Evolutionary conservation across 30 jellyfish, hydroid and myxozoan species (phyloP).

Genomic region (Aurelia sp.): DNA sequence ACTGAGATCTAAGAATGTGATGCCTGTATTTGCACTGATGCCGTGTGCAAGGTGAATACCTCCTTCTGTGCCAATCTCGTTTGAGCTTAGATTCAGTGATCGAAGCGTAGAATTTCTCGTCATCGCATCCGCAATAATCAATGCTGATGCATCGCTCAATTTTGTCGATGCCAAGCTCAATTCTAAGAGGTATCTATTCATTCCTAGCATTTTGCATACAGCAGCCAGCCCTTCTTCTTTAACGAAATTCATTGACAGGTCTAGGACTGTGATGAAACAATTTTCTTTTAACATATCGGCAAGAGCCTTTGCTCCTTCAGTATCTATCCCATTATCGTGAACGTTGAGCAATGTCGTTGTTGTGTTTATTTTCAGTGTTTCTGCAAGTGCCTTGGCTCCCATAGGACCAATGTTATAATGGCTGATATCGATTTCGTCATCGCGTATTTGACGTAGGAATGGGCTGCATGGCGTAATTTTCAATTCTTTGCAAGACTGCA

Average conservation of each 20-base stretch:
- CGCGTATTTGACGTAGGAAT: conserved; percentile 46
- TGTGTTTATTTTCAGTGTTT: conserved; percentile 32
- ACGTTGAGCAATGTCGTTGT: conserved; percentile 30
- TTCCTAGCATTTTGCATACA: conserved; percentile 8
- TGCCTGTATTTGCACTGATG: conserved; percentile 19
- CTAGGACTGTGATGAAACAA: conserved; percentile 43
- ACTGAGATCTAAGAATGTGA: conserved; percentile 45
- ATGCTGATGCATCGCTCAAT: conserved; percentile 15
- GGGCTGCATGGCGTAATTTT: conserved; percentile 50
- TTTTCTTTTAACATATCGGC: conserved; percentile 47
- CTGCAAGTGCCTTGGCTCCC: conserved; percentile 67
- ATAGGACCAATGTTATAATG: conserved; percentile 72
- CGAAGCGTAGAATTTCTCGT: conserved; percentile 43
- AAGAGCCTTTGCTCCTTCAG: conserved; percentile 54
- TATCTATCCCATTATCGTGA: conserved; percentile 67
- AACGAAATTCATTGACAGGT: conserved; percentile 60
- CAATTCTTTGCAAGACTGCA: conserved; percentile 29
- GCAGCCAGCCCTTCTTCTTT: conserved; percentile 42
- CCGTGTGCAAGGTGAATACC: conserved; percentile 53
- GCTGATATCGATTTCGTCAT: conserved; percentile 61
- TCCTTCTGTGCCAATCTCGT: conserved; percentile 54
- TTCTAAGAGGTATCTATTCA: conserved; percentile 26
- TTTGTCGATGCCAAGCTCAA: conserved; percentile 52
- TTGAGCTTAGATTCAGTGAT: conserved; percentile 47
- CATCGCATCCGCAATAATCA: conserved; percentile 19